Base-by-base conservation (phyloP, 2,113 vertebrate species). In the Ariopsis seemanni region DNA sequence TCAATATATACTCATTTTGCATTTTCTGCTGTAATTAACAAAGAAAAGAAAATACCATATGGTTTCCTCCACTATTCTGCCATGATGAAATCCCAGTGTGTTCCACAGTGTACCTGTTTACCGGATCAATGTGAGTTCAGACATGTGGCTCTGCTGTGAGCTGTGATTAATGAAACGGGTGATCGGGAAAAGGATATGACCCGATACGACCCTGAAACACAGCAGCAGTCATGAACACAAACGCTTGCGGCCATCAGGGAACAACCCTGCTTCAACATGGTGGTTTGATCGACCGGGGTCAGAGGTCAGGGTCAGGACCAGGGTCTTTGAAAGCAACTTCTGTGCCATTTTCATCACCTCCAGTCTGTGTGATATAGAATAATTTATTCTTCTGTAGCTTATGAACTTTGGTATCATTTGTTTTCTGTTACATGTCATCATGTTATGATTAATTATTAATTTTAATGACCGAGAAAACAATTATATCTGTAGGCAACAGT, bases 141-240 rank as follows among this genome's bases (percentile, higher is more conserved):
- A 50, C 80, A 30, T 72, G 65, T 55, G 82, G 81, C 82, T 42
- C 20, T 53, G 72, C 71, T 87, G 78, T 83, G 87, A 88, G 82
- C 85, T 82, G 57, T 62, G 86, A 83, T 87, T 82, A 88, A 86
- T 55, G 34, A 57, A 85, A 18, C 69, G 15, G 62, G 58, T 9
- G 74, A 85, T 75, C 63, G 18, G 67, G 27, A 30, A 34, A 15
- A 34, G 67, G 67, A 71, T 72, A 50, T 74, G 85, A 58, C 71
- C 63, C 74, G 80, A 86, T 63, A 67, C 65, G n/a, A 67, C 65
- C 12, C 25, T 17, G 2, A 71, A 71, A 48, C 7, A 48, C 69
- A 1, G 69, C 30, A 71, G 30, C 69, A 18, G 30, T 34, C 67
- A 71, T 2, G 10, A 67, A 30, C 67, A 34, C 67, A 34, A 20